Percentiles rank a stretch among this genome's conserved stretches.
These are phyloP conservation scores for Cyprinodon tularosa DNA, from an alignment of 2,113 vertebrate species.

Conservation along the genomic window DNA sequence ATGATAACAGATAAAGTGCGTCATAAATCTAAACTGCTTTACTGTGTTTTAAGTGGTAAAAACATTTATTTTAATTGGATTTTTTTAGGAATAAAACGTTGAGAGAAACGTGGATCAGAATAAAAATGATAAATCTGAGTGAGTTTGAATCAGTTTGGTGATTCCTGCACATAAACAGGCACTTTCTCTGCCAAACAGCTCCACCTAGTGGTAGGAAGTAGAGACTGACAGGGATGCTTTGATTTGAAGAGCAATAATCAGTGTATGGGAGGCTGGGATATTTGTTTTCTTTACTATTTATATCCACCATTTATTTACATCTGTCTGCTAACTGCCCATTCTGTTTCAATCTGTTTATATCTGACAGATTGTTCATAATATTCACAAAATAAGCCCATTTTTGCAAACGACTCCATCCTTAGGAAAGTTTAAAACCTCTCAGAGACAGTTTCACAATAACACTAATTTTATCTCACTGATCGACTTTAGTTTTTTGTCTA, in stretches of 20 bases:
- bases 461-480: too few relatives aligned
- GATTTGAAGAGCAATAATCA: too few relatives aligned
- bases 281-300: neutral
- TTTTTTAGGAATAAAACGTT: neutral
- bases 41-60: neutral
- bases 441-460: too few relatives aligned
- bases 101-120: too few relatives aligned
- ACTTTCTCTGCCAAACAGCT: constrained; percentile 11
- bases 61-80: neutral
- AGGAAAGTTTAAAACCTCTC: too few relatives aligned
- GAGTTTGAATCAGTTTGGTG: constrained; percentile 10
- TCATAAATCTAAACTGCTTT: neutral
- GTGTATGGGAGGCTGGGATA: neutral
- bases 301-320: too few relatives aligned
- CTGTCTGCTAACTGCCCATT: too few relatives aligned
- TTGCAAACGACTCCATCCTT: too few relatives aligned
- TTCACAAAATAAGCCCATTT: too few relatives aligned
- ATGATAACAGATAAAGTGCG: neutral
- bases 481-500: too few relatives aligned
- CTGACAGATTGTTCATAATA: too few relatives aligned
- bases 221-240: neutral
- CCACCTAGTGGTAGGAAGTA: constrained; percentile 40
- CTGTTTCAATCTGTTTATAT: too few relatives aligned
- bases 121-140: neutral
- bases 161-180: neutral